Evolutionary conservation across 2,888 invertebrate species (phyloP).

Genomic region (Sussaba pulchella): DNA sequence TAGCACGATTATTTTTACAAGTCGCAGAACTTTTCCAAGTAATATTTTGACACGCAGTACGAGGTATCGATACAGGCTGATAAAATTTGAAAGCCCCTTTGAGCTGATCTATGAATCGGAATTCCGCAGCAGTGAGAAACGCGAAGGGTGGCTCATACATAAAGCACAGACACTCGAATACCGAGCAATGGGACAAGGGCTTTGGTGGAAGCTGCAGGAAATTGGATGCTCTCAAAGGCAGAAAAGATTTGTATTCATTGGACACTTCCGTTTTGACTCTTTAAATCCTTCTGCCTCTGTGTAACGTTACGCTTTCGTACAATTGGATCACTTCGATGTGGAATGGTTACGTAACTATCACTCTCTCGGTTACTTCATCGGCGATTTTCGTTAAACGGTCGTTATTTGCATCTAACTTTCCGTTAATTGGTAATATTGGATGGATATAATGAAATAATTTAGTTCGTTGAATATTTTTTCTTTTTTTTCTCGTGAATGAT

Average conservation of each 20-base stretch:
- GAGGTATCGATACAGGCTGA: not conserved
- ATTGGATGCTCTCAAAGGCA: constrained; percentile 32
- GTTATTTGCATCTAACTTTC: not conserved
- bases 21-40: too few relatives aligned
- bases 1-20: too few relatives aligned
- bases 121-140: not conserved
- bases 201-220: constrained; percentile 14
- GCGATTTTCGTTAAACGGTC: too few relatives aligned
- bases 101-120: constrained; percentile 14
- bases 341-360: too few relatives aligned
- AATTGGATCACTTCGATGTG: constrained; percentile 13
- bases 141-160: constrained; percentile 6
- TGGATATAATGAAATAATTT: not conserved
- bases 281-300: not conserved
- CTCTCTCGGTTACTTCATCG: too few relatives aligned
- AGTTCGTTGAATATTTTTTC: not conserved
- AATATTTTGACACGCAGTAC: too few relatives aligned
- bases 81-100: not conserved
- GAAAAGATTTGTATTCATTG: not conserved
- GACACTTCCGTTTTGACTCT: not conserved
- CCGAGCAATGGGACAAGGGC: not conserved
- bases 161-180: not conserved
- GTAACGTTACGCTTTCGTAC: not conserved
- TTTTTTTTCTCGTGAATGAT: too few relatives aligned
- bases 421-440: not conserved